Conservation (phyloP, 2,797 vertebrate genomes). For the Sylvia borin region DNA sequence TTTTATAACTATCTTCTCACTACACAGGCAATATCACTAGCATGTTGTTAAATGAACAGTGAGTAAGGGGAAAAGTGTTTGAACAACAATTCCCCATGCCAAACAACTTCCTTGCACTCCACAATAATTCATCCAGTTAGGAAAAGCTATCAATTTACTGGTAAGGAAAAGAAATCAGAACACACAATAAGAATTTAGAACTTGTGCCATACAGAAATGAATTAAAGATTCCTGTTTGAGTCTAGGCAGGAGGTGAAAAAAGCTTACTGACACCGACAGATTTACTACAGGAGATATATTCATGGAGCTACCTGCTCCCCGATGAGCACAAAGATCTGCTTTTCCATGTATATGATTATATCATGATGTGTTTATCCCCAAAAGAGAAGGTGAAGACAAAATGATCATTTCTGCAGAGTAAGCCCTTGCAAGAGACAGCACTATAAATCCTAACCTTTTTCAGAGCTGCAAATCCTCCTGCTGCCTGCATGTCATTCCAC, state of each 20-base stretch:
- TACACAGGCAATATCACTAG: neutral
- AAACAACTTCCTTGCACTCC: neutral
- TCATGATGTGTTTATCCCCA: constrained; percentile 9
- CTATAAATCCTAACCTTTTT: constrained; percentile 47
- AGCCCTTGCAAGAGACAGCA: constrained; percentile 35
- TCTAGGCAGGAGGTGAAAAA: neutral
- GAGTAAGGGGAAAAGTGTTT: neutral
- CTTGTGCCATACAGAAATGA: neutral
- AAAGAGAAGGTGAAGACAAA: constrained; percentile 45
- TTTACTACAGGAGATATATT: constrained; percentile 18
- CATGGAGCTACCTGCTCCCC: neutral
- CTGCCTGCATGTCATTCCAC: constrained; percentile 61
- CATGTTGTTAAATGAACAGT: neutral
- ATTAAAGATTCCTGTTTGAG: neutral
- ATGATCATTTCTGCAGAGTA: constrained; percentile 41
- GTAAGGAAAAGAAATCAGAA: neutral
- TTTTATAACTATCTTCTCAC: neutral
- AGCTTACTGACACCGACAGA: neutral
- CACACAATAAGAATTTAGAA: neutral
- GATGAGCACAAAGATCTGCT: neutral
- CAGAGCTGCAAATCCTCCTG: constrained; percentile 57
- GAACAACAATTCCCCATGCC: neutral
- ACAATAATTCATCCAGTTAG: neutral
- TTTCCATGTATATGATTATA: constrained; percentile 31
- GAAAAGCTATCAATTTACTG: neutral